Conservation (phyloP, 2,113 vertebrate species). For the Heptranchias perlo region DNA sequence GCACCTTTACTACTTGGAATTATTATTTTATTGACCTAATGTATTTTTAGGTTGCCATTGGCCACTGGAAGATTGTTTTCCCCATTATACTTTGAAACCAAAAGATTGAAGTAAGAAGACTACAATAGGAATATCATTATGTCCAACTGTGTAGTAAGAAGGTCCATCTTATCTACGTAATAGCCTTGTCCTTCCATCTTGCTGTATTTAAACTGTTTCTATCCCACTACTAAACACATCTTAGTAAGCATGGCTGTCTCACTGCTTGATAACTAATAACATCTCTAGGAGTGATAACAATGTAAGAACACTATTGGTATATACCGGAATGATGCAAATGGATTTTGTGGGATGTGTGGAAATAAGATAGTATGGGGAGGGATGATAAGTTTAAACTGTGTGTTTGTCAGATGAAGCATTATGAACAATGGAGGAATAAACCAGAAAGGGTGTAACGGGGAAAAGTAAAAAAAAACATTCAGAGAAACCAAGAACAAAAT, state of each 20-base stretch:
- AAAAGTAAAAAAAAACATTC: not conserved
- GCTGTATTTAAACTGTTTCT: not conserved
- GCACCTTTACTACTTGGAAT: not conserved
- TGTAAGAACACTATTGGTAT: not conserved
- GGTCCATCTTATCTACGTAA: no score
- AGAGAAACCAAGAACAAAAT: not conserved
- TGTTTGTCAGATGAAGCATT: not conserved
- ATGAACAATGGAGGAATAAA: not conserved
- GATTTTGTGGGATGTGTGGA: not conserved
- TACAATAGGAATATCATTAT: not conserved
- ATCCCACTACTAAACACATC: not conserved
- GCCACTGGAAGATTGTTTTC: not conserved
- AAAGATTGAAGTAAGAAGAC: not conserved
- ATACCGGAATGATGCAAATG: not conserved
- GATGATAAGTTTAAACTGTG: not conserved
- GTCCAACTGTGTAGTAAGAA: no score
- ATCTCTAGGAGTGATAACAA: not conserved
- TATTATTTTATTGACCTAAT: not conserved
- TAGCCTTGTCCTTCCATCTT: not conserved
- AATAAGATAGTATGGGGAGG: not conserved
- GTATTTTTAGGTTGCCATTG: not conserved
- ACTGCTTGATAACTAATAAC: not conserved
- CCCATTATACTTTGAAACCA: not conserved
- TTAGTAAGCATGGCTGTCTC: not conserved
- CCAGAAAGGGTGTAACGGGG: not conserved